Evolutionary conservation across 2,888 invertebrate species (phyloP).

Genomic region (Amaurobius ferox): DNA sequence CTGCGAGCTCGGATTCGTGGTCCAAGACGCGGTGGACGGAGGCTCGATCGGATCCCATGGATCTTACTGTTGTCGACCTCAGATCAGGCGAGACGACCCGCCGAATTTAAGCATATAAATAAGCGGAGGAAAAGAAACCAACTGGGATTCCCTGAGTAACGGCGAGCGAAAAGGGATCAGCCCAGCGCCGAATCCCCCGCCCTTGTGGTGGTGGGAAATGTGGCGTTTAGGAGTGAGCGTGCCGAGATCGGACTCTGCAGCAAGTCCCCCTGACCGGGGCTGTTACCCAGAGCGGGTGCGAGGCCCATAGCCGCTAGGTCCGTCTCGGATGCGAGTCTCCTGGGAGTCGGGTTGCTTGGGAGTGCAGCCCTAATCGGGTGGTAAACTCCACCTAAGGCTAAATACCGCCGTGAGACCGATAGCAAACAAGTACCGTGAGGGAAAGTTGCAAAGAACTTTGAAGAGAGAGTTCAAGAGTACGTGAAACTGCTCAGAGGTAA

Average conservation of each 20-base stretch:
- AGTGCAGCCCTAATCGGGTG: conserved; percentile 82
- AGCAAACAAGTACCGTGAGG: conserved; percentile 84
- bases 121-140: conserved; percentile 85
- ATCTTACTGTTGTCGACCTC: conserved; percentile 69
- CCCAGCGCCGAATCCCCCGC: too few relatives aligned
- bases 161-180: conserved; percentile 61
- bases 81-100: conserved; percentile 78
- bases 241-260: too few relatives aligned
- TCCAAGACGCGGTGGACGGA: too few relatives aligned
- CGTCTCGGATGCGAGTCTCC: too few relatives aligned
- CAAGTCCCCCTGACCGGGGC: too few relatives aligned
- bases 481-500: conserved; percentile 80
- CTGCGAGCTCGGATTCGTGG: too few relatives aligned
- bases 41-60: too few relatives aligned
- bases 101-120: conserved; percentile 84
- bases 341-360: conserved; percentile 82
- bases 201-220: too few relatives aligned
- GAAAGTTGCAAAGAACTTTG: conserved; percentile 85
- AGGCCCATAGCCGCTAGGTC: too few relatives aligned
- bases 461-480: conserved; percentile 82
- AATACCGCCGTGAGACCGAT: conserved; percentile 83
- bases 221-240: too few relatives aligned
- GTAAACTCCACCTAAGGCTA: conserved; percentile 82
- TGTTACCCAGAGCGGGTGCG: too few relatives aligned
- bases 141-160: conserved; percentile 82